Conservation (phyloP, 2,888 invertebrate genomes). For the Nasonovia ribisnigri region DNA sequence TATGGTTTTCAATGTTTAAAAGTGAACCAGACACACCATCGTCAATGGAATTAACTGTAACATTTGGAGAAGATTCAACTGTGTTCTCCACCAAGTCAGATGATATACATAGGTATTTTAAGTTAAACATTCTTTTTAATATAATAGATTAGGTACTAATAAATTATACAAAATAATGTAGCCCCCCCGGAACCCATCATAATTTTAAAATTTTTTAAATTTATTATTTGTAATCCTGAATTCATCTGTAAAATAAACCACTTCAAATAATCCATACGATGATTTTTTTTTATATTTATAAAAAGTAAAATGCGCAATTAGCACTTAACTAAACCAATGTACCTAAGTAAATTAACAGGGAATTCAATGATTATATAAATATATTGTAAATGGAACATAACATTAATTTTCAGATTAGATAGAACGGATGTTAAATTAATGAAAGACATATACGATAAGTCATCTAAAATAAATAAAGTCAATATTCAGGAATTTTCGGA, state of each 20-base stretch:
- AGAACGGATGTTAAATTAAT: constrained; percentile 1
- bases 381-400: not conserved
- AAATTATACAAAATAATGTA: not conserved
- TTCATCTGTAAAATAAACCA: not conserved
- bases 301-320: not conserved
- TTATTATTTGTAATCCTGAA: not conserved
- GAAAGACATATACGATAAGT: constrained; percentile 28
- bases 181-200: too few species aligned
- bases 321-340: not conserved
- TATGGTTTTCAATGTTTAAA: constrained; percentile 93
- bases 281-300: not conserved
- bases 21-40: constrained; percentile 88
- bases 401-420: constrained; percentile 41
- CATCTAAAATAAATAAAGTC: not conserved
- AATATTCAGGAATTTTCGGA: not conserved
- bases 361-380: not conserved
- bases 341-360: too few species aligned
- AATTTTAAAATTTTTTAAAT: not conserved
- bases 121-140: constrained; percentile 67
- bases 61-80: constrained; percentile 91
- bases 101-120: constrained; percentile 76
- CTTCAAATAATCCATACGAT: not conserved
- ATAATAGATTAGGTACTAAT: not conserved
- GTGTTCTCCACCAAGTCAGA: constrained; percentile 92
- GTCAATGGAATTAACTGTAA: constrained; percentile 85